A percentile compares a stretch with the other conserved stretches of the same genome.
Conservation (phyloP, 2,888 invertebrate species). For the Polyploca ridens region DNA sequence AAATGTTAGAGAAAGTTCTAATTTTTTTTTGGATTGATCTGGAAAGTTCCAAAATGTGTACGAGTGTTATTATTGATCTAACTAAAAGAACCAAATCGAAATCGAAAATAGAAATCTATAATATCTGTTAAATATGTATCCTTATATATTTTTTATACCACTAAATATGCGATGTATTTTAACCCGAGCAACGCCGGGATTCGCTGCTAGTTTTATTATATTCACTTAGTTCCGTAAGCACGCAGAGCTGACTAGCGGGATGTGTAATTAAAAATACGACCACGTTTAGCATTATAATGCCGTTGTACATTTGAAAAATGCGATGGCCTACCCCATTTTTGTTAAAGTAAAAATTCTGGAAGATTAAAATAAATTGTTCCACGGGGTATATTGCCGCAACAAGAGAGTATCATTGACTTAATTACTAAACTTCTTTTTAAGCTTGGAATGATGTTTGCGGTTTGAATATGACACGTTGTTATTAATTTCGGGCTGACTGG, state of each 20-base stretch:
- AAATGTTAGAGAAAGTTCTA: no score
- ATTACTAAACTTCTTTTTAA: conserved; percentile 37
- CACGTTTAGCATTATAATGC: background rate
- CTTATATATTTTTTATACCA: no score
- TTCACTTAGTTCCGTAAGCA: conserved; percentile 33
- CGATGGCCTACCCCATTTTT: background rate
- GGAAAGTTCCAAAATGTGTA: no score
- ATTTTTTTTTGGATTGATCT: no score
- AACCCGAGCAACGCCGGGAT: no score
- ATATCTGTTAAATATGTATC: no score
- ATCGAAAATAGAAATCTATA: no score
- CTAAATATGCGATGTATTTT: no score
- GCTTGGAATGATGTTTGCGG: conserved; percentile 23
- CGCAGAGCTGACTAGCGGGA: background rate
- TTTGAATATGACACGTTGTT: background rate
- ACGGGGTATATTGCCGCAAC: conserved; percentile 26
- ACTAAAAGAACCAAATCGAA: no score
- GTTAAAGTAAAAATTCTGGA: background rate
- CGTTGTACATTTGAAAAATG: background rate
- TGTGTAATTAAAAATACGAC: conserved; percentile 27
- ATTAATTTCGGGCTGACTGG: no score
- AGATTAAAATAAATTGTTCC: conserved; percentile 34
- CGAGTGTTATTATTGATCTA: no score
- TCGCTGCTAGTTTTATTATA: no score
- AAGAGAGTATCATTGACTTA: conserved; percentile 52